A percentile compares a stretch with the other conserved stretches of the same genome.
Conservation (phyloP, 2,888 invertebrate species). For the Apamea crenata region DNA sequence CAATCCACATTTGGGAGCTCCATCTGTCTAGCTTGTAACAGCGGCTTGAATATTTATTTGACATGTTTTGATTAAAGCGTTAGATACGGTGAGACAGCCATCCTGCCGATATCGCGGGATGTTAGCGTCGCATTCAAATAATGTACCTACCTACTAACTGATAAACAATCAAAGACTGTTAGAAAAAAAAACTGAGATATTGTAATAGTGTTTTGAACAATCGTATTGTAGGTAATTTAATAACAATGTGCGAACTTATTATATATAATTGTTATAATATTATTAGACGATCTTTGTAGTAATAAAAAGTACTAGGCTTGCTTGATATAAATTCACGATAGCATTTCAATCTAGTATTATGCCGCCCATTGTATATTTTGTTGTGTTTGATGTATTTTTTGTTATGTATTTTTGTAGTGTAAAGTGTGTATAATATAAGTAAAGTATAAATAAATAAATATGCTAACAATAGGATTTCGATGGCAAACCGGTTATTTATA, state of each 20-base stretch:
- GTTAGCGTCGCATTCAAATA: slow-evolving; percentile 60
- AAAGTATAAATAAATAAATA: neutral
- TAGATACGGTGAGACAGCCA: slow-evolving; percentile 66
- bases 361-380: neutral
- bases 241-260: neutral
- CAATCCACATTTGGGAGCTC: slow-evolving; percentile 58
- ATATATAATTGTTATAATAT: neutral
- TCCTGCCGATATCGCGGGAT: slow-evolving; percentile 62
- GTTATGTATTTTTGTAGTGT: neutral
- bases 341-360: neutral
- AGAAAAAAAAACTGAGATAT: slow-evolving; percentile 35
- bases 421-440: neutral
- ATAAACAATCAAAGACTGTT: slow-evolving; percentile 43
- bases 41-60: slow-evolving; percentile 66
- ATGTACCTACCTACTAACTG: slow-evolving; percentile 43
- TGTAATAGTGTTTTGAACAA: slow-evolving; percentile 34
- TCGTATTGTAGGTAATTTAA: slow-evolving; percentile 11
- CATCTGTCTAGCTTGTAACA: slow-evolving; percentile 60
- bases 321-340: neutral
- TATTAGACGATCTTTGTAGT: neutral
- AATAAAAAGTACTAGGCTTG: neutral
- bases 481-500: neutral
- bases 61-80: slow-evolving; percentile 69
- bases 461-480: neutral
- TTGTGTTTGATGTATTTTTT: neutral